These are phyloP conservation scores for Psophia crepitans DNA, from an alignment of 2,113 vertebrate species.

Conservation along the genomic window DNA sequence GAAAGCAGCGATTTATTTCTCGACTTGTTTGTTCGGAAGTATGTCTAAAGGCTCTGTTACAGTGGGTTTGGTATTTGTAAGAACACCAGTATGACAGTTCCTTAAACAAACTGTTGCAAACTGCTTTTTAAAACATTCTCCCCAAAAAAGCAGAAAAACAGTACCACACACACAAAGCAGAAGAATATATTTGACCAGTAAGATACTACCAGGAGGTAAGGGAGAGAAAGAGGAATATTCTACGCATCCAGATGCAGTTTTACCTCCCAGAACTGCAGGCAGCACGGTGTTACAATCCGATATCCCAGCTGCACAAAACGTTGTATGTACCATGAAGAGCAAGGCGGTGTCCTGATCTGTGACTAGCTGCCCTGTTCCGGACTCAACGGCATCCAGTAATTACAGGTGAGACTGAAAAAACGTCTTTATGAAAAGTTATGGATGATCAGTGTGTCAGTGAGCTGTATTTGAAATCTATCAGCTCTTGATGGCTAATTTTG, in stretches of 20 bases:
- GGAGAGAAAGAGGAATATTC: neutral
- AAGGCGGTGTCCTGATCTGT: neutral
- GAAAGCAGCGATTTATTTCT: neutral
- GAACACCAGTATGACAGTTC: neutral
- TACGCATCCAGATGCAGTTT: neutral
- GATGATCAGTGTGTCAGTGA: slow-evolving; percentile 54
- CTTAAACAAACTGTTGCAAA: neutral
- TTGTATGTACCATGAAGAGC: neutral
- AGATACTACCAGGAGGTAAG: neutral
- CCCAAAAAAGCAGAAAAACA: neutral
- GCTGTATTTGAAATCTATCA: slow-evolving; percentile 64
- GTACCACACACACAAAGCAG: neutral
- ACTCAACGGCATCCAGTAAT: neutral
- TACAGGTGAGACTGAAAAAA: neutral
- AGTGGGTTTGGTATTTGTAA: neutral
- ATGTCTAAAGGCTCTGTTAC: neutral
- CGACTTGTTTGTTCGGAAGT: neutral
- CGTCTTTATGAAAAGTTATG: slow-evolving; percentile 18
- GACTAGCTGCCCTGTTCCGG: neutral
- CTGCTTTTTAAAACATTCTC: neutral
- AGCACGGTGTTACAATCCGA: neutral
- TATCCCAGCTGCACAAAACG: neutral
- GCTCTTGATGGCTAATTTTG: slow-evolving; percentile 69
- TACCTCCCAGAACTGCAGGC: neutral
- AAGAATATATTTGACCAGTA: neutral